These are phyloP conservation scores for Apistogramma diplotaenia DNA, from an alignment of 2,113 vertebrate genomes.

Conservation along the genomic window DNA sequence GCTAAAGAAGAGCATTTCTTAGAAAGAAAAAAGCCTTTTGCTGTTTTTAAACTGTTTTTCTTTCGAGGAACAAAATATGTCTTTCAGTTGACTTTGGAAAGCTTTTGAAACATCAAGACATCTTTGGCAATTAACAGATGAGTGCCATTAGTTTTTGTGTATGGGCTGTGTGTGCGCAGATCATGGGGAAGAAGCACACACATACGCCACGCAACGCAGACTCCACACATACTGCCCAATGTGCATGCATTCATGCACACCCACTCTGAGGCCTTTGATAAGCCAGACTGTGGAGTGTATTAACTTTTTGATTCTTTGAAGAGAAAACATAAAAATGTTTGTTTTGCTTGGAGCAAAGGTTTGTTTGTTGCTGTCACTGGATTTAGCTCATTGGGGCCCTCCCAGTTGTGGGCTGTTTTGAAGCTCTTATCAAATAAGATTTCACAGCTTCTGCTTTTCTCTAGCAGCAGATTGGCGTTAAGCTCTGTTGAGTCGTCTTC, in stretches of 20 bases:
- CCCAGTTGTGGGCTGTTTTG: slow-evolving; percentile 24
- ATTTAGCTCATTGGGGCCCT: slow-evolving; percentile 32
- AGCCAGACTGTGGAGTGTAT: slow-evolving; percentile 31
- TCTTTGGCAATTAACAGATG: neutral
- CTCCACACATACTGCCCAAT: neutral
- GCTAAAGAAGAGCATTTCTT: neutral
- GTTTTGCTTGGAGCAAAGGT: slow-evolving; percentile 52
- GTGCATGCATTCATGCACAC: neutral
- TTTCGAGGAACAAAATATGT: neutral
- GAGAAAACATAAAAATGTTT: slow-evolving; percentile 49
- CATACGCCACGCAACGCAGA: neutral
- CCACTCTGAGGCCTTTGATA: slow-evolving; percentile 46
- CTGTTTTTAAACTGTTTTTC: neutral
- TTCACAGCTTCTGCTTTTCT: slow-evolving; percentile 37
- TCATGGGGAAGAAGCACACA: neutral
- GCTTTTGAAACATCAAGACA: slow-evolving; percentile 15
- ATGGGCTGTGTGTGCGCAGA: neutral
- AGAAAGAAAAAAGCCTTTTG: neutral
- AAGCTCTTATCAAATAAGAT: slow-evolving; percentile 43
- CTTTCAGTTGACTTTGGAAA: slow-evolving; percentile 29
- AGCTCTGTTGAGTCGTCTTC: slow-evolving; percentile 13
- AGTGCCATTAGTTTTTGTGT: neutral
- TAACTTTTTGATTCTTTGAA: slow-evolving; percentile 53
- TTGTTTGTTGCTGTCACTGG: slow-evolving; percentile 44
- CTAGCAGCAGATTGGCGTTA: slow-evolving; percentile 27